Evolutionary conservation across 2,797 vertebrate species (phyloP), one percentile per base, ranked within the genome.

Genomic region (Calcarius lapponicus): DNA sequence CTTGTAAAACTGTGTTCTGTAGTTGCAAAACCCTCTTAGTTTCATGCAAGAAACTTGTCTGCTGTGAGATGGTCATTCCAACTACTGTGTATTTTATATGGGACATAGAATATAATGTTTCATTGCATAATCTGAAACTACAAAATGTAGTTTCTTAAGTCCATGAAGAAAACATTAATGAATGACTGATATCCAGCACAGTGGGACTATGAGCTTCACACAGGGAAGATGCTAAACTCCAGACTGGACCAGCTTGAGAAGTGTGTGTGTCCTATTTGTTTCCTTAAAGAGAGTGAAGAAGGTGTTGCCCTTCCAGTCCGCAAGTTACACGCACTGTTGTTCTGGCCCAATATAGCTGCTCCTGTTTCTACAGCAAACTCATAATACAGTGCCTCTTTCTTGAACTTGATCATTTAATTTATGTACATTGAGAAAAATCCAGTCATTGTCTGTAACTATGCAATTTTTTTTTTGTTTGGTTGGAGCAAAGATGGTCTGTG

Each of bases 391-490:
- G 22, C 20, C 22, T 62, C 40, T 53, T 80, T 69, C 43, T 50
- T 83, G n/a, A 83, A 18, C 78, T 61, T 53, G 17, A 36, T 28
- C 0, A 1, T 65, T 92, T 84, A 7, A 8, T 65, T 65, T 65
- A 29, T 26, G 21, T 64, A 25, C 18, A 6, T 6, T 40, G 60
- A 90, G 45, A 73, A 90, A 87, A 40, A 67, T 18, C 3, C 3
- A 4, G 17, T 61, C 1, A 0, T 25, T 36, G 5, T 26, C 50
- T 82, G 13, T 2, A 6, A 20, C 48, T 71, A 1, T 34, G 57
- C 21, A 5, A 0, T 50, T 11, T 2, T 60, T 72, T 72, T 61
- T 71, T 66, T 74, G 45, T 34, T 81, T 61, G 29, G 9, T 43
- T 76, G 31, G 31, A 67, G 51, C n/a, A 51, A 66, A 56, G 56